Evolutionary conservation across 2,888 invertebrate species (phyloP).

Genomic region (Caenorhabditis imperialis): DNA sequence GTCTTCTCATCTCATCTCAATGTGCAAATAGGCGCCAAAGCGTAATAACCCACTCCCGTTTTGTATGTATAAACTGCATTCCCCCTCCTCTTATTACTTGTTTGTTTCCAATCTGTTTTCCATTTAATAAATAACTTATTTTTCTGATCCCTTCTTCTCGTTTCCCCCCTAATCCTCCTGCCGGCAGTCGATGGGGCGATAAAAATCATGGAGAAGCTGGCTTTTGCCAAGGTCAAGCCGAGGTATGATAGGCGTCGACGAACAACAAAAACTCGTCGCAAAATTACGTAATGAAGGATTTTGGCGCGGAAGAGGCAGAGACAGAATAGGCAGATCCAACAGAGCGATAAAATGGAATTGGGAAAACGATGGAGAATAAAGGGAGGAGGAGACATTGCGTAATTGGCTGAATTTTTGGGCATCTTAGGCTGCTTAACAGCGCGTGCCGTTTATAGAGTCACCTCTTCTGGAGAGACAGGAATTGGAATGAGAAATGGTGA

Average conservation of each 20-base stretch:
- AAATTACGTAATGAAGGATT: slow-evolving; percentile 51
- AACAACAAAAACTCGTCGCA: slow-evolving; percentile 44
- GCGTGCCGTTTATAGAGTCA: slow-evolving; percentile 38
- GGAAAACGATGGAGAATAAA: slow-evolving; percentile 5
- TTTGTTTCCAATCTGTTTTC: slow-evolving; percentile 7
- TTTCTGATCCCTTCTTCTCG: not conserved
- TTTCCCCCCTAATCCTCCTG: not conserved
- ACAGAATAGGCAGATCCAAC: slow-evolving; percentile 17
- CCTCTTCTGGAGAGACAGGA: slow-evolving; percentile 18
- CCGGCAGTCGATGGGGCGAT: slow-evolving; percentile 6
- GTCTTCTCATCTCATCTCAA: slow-evolving; percentile 41
- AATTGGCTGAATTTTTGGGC: slow-evolving; percentile 48
- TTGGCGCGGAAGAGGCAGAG: slow-evolving; percentile 5
- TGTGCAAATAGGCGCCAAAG: slow-evolving; percentile 46
- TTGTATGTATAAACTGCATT: slow-evolving; percentile 7
- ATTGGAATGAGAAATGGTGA: slow-evolving; percentile 14
- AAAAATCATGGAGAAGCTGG: slow-evolving; percentile 44
- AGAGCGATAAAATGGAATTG: slow-evolving; percentile 23
- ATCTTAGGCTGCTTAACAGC: slow-evolving; percentile 27
- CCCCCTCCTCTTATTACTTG: not conserved
- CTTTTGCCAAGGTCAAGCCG: slow-evolving; percentile 41
- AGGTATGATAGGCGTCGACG: slow-evolving; percentile 50
- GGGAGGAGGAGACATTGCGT: slow-evolving; percentile 17
- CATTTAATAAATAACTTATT: slow-evolving; percentile 44
- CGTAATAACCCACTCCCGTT: no score